A percentile compares a stretch with the other conserved stretches of the same genome.
These are phyloP conservation scores for Prochilodus magdalenae DNA, from an alignment of 2,113 vertebrate genomes.

Conservation along the genomic window DNA sequence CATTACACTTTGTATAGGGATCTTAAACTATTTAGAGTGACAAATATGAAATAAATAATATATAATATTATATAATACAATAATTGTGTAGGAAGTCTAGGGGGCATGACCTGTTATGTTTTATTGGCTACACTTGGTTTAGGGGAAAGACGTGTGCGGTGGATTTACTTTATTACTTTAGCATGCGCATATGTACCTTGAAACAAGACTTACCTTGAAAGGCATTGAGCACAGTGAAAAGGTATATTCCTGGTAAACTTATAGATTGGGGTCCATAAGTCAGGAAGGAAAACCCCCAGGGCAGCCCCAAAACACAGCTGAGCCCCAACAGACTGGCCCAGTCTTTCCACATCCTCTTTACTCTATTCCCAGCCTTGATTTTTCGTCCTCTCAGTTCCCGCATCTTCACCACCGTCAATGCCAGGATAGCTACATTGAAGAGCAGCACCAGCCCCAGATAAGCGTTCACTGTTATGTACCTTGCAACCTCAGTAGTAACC, in stretches of 20 bases:
- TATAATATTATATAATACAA: no score
- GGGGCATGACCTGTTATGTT: no score
- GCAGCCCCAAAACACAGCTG: slow-evolving; percentile 86
- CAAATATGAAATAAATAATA: no score
- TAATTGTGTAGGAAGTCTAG: no score
- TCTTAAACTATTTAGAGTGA: no score
- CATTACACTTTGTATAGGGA: no score
- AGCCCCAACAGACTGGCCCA: slow-evolving; percentile 81
- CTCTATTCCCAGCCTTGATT: slow-evolving; percentile 12
- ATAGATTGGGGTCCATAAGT: slow-evolving; percentile 74
- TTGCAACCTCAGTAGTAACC: slow-evolving; percentile 69
- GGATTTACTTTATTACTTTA: no score
- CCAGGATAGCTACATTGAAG: slow-evolving; percentile 84
- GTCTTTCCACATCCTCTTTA: slow-evolving; percentile 71
- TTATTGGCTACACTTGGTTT: no score
- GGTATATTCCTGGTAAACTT: slow-evolving; percentile 77
- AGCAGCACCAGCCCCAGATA: slow-evolving; percentile 86
- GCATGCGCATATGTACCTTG: not conserved
- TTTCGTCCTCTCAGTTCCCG: slow-evolving; percentile 63
- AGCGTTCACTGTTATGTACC: slow-evolving; percentile 78
- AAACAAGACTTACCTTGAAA: slow-evolving; percentile 84
- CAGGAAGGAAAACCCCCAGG: slow-evolving; percentile 83
- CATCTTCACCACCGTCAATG: slow-evolving; percentile 81
- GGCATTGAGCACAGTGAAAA: slow-evolving; percentile 88
- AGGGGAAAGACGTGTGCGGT: no score